Evolutionary conservation across 2,113 vertebrate species (phyloP), one percentile per base, ranked within the genome.

Genomic region (Tetraodon nigroviridis): DNA sequence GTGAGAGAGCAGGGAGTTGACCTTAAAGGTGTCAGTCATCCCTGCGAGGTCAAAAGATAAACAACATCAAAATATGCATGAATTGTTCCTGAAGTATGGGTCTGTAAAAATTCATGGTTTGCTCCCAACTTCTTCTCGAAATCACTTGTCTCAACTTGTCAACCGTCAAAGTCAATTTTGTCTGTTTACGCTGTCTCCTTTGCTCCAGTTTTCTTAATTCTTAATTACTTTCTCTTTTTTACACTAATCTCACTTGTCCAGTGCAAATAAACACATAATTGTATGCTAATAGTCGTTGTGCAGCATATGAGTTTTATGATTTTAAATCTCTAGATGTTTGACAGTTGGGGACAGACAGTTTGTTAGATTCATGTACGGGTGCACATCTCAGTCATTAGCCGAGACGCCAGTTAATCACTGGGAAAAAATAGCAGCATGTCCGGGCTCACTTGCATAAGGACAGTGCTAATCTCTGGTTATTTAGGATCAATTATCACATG

Each of bases 21-120:
- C 65, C 76, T 59, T 41, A 78, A 82, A 87, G 86, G 84, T 86
- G 84, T 87, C 83, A 83, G 78, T 62, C 63, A 64, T 71, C 80
- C 75, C 78, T 20, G 37, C n/a, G 14, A 62, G 86, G 84, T 87
- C 74, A 89, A 70, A 86, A 84, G 77, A 72, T 64, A 63, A 55
- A 58, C 32, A 13, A 80, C 74, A 86, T 86, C 67, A 80, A 86
- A 87, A 89, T 68, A 86, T 54, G 70, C 29, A 55, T 77, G 80
- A 79, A 75, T 71, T 79, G 79, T 84, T 86, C 55, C 82, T 85
- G 79, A 84, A 78, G 81, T 81, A 78, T 82, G 78, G 1, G 24
- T 27, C 24, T 27, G 5, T 27, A 27, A 27, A 27, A 83, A 57
- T 50, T 51, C 67, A 61, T 73, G 60, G 67, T 51, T 58, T 58